Percentiles rank a stretch among this genome's conserved stretches.
phyloP scores from a whole-genome alignment of 2,888 invertebrate species.

The Vesta saturnalis region DNA sequence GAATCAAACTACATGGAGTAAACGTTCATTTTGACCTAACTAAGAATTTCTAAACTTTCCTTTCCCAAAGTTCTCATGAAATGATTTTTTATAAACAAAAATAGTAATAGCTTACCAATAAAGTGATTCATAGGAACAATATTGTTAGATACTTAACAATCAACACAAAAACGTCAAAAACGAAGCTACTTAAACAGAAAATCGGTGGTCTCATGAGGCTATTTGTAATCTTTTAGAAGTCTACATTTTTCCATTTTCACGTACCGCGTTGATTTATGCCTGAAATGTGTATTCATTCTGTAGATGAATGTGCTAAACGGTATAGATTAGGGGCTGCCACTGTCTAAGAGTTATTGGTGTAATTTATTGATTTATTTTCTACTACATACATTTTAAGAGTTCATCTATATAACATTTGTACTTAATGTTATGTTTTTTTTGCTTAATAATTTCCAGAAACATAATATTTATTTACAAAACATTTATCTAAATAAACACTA shows the following conservation, averaged over 20 bases:
- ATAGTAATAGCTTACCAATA: too few relatives aligned
- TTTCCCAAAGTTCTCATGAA: too few relatives aligned
- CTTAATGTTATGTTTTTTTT: too few relatives aligned
- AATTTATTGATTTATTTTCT: conserved; percentile 20
- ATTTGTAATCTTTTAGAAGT: background rate
- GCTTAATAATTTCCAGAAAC: too few relatives aligned
- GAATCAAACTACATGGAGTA: too few relatives aligned
- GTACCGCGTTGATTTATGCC: background rate
- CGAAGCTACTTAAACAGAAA: background rate
- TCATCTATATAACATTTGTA: too few relatives aligned
- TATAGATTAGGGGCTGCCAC: conserved; percentile 18
- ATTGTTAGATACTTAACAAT: background rate
- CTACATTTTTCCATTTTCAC: conserved; percentile 1
- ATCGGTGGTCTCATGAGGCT: background rate
- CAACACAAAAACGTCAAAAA: background rate
- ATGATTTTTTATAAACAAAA: too few relatives aligned
- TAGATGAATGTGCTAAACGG: conserved; percentile 16
- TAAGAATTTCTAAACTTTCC: too few relatives aligned
- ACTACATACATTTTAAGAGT: too few relatives aligned
- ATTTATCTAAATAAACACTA: background rate
- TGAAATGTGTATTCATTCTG: conserved; percentile 10
- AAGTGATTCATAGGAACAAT: too few relatives aligned
- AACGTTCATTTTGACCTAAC: too few relatives aligned
- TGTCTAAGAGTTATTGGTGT: conserved; percentile 14
- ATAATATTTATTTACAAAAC: background rate